These are phyloP conservation scores for Girardinichthys multiradiatus DNA, from an alignment of 2,113 vertebrate genomes.

Conservation along the genomic window DNA sequence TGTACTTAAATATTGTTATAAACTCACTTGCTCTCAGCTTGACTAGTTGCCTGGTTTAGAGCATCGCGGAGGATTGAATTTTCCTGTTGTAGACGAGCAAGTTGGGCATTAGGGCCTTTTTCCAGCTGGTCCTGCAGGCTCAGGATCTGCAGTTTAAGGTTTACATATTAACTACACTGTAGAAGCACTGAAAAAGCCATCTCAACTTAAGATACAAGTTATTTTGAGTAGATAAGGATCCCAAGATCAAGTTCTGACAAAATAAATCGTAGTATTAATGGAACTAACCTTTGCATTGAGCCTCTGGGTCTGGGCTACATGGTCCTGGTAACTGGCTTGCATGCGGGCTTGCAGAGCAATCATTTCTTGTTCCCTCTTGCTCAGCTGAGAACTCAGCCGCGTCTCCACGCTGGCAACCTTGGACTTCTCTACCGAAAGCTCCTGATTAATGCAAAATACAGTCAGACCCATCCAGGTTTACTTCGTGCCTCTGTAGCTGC, in stretches of 20 bases:
- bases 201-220: not conserved
- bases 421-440: slow-evolving; percentile 86
- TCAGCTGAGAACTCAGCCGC: slow-evolving; percentile 89
- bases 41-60: slow-evolving; percentile 94
- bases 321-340: slow-evolving; percentile 93
- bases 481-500: not conserved
- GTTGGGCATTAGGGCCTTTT: slow-evolving; percentile 90
- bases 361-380: slow-evolving; percentile 86
- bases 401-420: slow-evolving; percentile 83
- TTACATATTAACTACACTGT: not conserved
- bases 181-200: not conserved
- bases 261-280: not conserved
- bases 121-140: slow-evolving; percentile 93
- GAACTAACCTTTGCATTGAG: slow-evolving; percentile 89
- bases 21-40: slow-evolving; percentile 94
- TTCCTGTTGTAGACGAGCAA: slow-evolving; percentile 92
- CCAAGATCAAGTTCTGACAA: not conserved
- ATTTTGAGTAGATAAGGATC: not conserved
- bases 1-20: not conserved
- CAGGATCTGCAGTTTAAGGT: slow-evolving; percentile 78
- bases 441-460: slow-evolving; percentile 73
- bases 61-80: slow-evolving; percentile 95
- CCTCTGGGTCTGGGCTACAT: slow-evolving; percentile 87
- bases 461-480: not conserved
- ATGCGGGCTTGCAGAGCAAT: slow-evolving; percentile 88